Percentiles rank a stretch among this genome's conserved stretches.
phyloP scores from a whole-genome alignment of 1,140 invertebrate species.

The Drosophila hydei region DNA sequence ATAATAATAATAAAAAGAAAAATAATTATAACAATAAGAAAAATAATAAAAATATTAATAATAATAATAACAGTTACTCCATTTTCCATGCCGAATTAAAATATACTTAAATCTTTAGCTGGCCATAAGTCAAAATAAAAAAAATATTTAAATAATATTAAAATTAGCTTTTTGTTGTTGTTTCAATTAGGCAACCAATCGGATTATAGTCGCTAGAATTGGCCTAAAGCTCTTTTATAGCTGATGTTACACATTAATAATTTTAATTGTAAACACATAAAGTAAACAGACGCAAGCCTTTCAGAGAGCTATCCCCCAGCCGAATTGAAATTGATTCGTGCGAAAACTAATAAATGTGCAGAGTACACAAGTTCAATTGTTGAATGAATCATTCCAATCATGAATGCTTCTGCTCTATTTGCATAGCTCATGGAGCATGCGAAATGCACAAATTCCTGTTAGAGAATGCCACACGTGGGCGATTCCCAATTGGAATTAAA shows the following conservation, averaged over 20 bases:
- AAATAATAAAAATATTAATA: too few relatives aligned
- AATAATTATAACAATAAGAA: too few relatives aligned
- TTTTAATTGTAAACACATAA: background rate
- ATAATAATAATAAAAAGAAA: too few relatives aligned
- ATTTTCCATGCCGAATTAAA: too few relatives aligned
- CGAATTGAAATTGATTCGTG: conserved; percentile 4
- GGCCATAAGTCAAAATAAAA: background rate
- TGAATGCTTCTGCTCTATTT: conserved; percentile 19
- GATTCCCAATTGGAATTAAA: conserved; percentile 3
- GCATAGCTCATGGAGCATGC: conserved; percentile 3
- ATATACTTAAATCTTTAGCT: too few relatives aligned
- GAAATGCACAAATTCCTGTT: background rate
- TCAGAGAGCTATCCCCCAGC: conserved; percentile 18
- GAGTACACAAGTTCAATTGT: background rate
- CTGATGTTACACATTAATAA: conserved; percentile 4
- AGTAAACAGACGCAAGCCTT: conserved; percentile 7
- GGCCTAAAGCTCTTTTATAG: background rate
- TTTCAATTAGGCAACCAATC: background rate
- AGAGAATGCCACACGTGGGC: conserved; percentile 1
- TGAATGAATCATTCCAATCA: background rate
- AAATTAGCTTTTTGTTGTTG: background rate
- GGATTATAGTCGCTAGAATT: background rate
- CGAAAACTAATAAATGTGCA: conserved; percentile 3
- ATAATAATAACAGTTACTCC: too few relatives aligned
- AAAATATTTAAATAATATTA: background rate